These are phyloP conservation scores for Pyrgus malvae DNA, from an alignment of 2,888 invertebrate genomes.

Conservation along the genomic window DNA sequence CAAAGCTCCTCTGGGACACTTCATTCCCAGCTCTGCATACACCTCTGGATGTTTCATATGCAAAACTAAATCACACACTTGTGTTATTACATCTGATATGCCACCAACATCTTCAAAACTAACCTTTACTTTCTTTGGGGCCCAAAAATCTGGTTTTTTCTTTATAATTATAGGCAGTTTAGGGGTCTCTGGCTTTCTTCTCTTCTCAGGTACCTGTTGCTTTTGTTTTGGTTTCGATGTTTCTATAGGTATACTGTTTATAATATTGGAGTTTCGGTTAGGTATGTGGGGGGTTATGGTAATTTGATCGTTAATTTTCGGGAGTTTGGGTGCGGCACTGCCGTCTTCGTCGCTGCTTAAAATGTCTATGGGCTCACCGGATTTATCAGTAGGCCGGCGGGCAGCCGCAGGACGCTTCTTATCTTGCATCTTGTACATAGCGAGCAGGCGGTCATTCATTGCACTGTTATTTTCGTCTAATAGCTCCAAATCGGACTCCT, in stretches of 20 bases:
- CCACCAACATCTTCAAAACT: conserved; percentile 92
- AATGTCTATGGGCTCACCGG: conserved; percentile 74
- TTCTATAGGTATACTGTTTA: conserved; percentile 53
- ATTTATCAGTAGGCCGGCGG: conserved; percentile 61
- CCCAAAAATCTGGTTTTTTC: conserved; percentile 60
- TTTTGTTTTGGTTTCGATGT: conserved; percentile 50
- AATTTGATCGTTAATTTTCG: conserved; percentile 76
- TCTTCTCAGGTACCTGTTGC: conserved; percentile 57
- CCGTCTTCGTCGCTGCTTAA: conserved; percentile 71
- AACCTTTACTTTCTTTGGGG: conserved; percentile 66
- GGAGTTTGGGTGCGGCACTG: conserved; percentile 66
- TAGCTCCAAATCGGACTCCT: conserved; percentile 86
- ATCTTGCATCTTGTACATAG: conserved; percentile 77
- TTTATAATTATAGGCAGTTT: conserved; percentile 41
- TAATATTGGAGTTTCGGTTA: conserved; percentile 50
- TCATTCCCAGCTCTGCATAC: conserved; percentile 91
- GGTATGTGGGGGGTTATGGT: conserved; percentile 75
- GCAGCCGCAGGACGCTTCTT: conserved; percentile 67
- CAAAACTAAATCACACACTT: conserved; percentile 88
- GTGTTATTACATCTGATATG: conserved; percentile 86
- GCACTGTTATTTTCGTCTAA: conserved; percentile 92
- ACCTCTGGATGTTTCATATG: conserved; percentile 96
- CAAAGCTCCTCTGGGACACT: conserved; percentile 94
- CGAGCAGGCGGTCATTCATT: conserved; percentile 80
- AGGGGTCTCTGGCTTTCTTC: conserved; percentile 58